These are phyloP conservation scores for Clarias pachynema DNA, from an alignment of 2,797 vertebrate genomes.

Conservation along the genomic window DNA sequence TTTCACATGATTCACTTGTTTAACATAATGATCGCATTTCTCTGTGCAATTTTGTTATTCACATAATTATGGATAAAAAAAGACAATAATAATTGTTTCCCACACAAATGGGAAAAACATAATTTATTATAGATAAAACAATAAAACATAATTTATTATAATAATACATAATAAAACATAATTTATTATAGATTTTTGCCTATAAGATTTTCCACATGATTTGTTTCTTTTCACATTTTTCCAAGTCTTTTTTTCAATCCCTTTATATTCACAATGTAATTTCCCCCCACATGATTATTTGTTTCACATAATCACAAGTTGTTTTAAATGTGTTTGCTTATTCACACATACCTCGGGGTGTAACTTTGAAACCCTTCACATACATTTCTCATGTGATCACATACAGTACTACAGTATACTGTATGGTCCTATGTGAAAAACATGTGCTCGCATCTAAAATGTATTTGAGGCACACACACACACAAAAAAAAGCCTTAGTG, in stretches of 20 bases:
- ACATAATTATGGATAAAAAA: not conserved
- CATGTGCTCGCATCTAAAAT: not conserved
- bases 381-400: not conserved
- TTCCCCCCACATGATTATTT: not conserved
- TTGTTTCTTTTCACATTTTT: too few relatives aligned
- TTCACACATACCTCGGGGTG: not conserved
- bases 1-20: not conserved
- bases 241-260: not conserved
- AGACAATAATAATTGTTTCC: too few relatives aligned
- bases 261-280: not conserved
- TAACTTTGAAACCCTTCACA: not conserved
- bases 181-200: not conserved
- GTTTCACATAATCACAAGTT: not conserved
- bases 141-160: too few relatives aligned
- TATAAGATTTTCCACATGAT: not conserved
- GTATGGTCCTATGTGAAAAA: too few relatives aligned
- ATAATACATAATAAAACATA: too few relatives aligned
- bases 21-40: not conserved
- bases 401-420: not conserved
- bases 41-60: not conserved
- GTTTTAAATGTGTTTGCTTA: not conserved
- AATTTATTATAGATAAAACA: too few relatives aligned
- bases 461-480: not conserved
- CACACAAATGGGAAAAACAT: too few relatives aligned
- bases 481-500: not conserved